Conservation (phyloP, 2,113 vertebrate species). For the Orycteropus afer region DNA sequence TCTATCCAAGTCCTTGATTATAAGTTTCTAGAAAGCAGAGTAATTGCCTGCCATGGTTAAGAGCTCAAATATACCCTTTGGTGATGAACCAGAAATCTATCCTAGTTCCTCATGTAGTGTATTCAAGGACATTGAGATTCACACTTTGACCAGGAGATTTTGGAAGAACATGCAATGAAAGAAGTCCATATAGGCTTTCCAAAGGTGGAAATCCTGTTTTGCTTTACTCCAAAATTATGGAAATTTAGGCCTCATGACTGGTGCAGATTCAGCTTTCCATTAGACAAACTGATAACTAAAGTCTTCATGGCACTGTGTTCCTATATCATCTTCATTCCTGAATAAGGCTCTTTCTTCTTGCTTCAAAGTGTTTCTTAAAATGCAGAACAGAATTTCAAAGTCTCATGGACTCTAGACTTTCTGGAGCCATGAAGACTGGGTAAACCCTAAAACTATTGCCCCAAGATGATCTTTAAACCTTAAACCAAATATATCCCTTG, state of each 20-base stretch:
- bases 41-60: not conserved
- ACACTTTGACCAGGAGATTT: not conserved
- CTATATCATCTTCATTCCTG: not conserved
- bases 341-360: not conserved
- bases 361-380: not conserved
- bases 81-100: not conserved
- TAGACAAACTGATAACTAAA: not conserved
- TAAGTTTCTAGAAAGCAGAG: not conserved
- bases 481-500: too few relatives aligned
- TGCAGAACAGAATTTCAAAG: too few relatives aligned
- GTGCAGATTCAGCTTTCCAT: not conserved
- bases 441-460: too few relatives aligned
- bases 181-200: not conserved
- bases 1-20: not conserved
- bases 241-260: not conserved
- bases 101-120: not conserved
- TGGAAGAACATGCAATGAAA: not conserved
- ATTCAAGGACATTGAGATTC: not conserved
- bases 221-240: not conserved
- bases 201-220: not conserved
- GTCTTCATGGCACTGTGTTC: not conserved
- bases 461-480: too few relatives aligned
- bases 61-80: not conserved
- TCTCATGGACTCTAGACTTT: too few relatives aligned
- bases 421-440: too few relatives aligned